These are phyloP conservation scores for Magallana gigas DNA, from an alignment of 1,140 invertebrate genomes.

Conservation along the genomic window DNA sequence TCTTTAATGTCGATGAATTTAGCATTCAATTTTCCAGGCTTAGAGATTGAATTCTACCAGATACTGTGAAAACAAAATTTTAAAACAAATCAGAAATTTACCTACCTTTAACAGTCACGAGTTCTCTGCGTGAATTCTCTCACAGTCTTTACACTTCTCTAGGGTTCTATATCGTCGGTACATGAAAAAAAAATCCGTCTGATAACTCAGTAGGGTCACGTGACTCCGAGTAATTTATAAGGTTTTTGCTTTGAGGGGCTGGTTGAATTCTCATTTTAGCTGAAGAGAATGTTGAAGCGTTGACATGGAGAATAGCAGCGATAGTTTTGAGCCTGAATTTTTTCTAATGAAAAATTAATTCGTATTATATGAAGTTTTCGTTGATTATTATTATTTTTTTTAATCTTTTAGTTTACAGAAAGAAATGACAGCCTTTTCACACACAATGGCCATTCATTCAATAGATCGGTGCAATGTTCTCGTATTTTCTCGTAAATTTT, in stretches of 20 bases:
- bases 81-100: neutral
- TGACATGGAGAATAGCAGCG: neutral
- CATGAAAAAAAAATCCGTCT: constrained; percentile 18
- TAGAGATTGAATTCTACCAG: neutral
- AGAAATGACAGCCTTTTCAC: neutral
- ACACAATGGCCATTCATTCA: neutral
- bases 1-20: constrained; percentile 33
- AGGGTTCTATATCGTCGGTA: constrained; percentile 20
- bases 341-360: neutral
- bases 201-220: constrained; percentile 46
- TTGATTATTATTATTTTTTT: no score
- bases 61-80: constrained; percentile 1
- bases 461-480: neutral
- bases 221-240: constrained; percentile 47
- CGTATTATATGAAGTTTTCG: neutral
- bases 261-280: neutral
- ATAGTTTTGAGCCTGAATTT: neutral
- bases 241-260: constrained; percentile 8
- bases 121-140: neutral
- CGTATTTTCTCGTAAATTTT: neutral
- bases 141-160: constrained; percentile 31
- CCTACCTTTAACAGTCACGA: neutral
- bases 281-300: neutral
- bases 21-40: constrained; percentile 19
- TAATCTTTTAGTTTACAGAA: neutral